These are phyloP conservation scores for Cenopis cana DNA, from an alignment of 2,888 invertebrate species.

Conservation along the genomic window DNA sequence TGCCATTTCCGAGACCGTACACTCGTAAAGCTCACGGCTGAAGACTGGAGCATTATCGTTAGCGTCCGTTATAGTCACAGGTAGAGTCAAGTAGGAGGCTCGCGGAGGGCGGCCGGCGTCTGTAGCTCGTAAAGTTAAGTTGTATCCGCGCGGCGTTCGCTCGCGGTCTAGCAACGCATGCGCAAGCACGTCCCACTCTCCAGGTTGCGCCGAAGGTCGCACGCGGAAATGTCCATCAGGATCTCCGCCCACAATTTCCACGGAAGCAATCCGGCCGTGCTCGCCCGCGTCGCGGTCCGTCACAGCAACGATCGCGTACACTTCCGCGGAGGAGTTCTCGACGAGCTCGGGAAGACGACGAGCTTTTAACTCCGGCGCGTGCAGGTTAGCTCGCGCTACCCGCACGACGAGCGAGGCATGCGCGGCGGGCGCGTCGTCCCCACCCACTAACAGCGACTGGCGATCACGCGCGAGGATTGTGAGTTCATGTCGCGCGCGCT, in stretches of 20 bases:
- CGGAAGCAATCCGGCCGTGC: slow-evolving; percentile 92
- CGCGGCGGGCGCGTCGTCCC: slow-evolving; percentile 87
- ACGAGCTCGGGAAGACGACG: slow-evolving; percentile 92
- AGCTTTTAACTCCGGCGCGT: slow-evolving; percentile 93
- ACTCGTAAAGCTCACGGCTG: slow-evolving; percentile 94
- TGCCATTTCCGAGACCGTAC: slow-evolving; percentile 94
- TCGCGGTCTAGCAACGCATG: slow-evolving; percentile 92
- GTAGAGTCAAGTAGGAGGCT: slow-evolving; percentile 91
- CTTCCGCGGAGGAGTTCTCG: slow-evolving; percentile 92
- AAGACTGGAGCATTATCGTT: slow-evolving; percentile 96
- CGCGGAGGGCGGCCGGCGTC: slow-evolving; percentile 93
- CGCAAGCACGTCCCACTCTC: slow-evolving; percentile 92
- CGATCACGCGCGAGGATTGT: slow-evolving; percentile 94
- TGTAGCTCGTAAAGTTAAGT: slow-evolving; percentile 92
- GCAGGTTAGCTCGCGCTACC: slow-evolving; percentile 93
- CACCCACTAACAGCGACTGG: slow-evolving; percentile 86
- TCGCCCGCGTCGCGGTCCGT: slow-evolving; percentile 93
- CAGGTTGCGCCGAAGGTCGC: slow-evolving; percentile 84
- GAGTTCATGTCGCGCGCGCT: slow-evolving; percentile 89
- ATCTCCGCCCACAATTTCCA: slow-evolving; percentile 96
- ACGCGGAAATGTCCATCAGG: slow-evolving; percentile 95
- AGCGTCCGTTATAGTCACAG: slow-evolving; percentile 91
- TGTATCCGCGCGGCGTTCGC: slow-evolving; percentile 91
- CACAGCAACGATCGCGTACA: slow-evolving; percentile 95
- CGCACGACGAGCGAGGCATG: slow-evolving; percentile 91